Evolutionary conservation across 2,113 vertebrate species (phyloP).

Genomic region (Tyrannus savana): DNA sequence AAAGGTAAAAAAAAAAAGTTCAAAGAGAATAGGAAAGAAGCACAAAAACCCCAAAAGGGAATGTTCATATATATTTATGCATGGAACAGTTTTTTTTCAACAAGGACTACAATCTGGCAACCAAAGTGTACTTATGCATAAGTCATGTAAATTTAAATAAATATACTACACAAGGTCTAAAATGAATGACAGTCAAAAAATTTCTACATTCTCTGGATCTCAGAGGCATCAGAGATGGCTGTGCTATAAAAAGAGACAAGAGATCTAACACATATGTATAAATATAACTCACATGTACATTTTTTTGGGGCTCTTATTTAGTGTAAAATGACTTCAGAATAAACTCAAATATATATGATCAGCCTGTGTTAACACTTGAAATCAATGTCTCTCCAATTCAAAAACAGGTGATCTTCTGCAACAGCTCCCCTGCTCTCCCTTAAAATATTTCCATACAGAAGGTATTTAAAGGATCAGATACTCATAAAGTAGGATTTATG

Average conservation of each 20-base stretch:
- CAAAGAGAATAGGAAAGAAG: neutral
- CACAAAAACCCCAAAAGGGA: neutral
- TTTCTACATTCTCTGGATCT: neutral
- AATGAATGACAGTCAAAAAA: neutral
- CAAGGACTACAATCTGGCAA: neutral
- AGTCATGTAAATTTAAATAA: neutral
- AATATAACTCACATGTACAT: neutral
- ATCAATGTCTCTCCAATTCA: neutral
- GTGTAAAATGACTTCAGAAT: neutral
- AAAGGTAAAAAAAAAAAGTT: neutral
- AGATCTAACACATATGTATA: neutral
- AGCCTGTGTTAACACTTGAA: neutral
- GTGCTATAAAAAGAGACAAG: neutral
- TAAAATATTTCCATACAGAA: neutral
- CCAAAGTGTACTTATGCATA: neutral
- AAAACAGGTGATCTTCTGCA: neutral
- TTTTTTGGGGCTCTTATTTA: neutral
- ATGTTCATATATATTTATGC: neutral
- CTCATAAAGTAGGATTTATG: neutral
- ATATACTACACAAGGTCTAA: neutral
- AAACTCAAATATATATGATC: neutral
- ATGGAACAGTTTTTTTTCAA: neutral
- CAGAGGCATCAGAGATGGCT: neutral
- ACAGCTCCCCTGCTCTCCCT: neutral
- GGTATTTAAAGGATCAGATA: neutral